Conservation (phyloP, 2,113 vertebrate species). For the Scomber japonicus region DNA sequence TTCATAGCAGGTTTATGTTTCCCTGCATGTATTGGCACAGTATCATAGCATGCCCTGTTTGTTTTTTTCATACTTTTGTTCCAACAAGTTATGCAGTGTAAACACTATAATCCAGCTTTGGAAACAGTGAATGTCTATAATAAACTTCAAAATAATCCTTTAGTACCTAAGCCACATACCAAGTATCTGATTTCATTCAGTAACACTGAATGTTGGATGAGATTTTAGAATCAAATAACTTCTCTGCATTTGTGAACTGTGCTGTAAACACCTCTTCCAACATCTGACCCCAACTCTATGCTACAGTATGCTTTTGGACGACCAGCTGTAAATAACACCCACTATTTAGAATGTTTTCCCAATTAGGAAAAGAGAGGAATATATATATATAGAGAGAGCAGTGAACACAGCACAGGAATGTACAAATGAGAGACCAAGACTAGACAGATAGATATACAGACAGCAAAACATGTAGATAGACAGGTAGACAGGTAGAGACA, state of each 20-base stretch:
- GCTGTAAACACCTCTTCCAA: neutral
- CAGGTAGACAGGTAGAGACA: neutral
- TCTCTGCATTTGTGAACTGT: conserved; percentile 1
- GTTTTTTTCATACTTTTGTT: neutral
- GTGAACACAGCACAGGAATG: conserved; percentile 12
- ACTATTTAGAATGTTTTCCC: conserved; percentile 77
- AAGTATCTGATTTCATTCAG: conserved; percentile 1
- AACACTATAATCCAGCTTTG: neutral
- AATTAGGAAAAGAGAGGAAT: conserved; percentile 42
- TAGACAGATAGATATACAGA: conserved; percentile 7
- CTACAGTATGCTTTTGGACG: conserved; percentile 73
- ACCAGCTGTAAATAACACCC: conserved; percentile 81
- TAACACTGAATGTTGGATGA: neutral
- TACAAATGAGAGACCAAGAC: conserved; percentile 9
- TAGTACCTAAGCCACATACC: neutral
- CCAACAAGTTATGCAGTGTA: conserved; percentile 3
- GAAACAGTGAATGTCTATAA: neutral
- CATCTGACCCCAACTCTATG: conserved; percentile 30
- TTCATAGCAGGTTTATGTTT: neutral
- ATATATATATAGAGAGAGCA: too few relatives aligned
- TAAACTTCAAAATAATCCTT: conserved; percentile 15
- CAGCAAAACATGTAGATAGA: neutral
- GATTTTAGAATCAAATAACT: neutral
- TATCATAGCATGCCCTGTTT: neutral
- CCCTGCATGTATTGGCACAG: neutral